A percentile compares a stretch with the other conserved stretches of the same genome.
Conservation (phyloP, 2,888 invertebrate genomes). For the Perdita meconis region DNA sequence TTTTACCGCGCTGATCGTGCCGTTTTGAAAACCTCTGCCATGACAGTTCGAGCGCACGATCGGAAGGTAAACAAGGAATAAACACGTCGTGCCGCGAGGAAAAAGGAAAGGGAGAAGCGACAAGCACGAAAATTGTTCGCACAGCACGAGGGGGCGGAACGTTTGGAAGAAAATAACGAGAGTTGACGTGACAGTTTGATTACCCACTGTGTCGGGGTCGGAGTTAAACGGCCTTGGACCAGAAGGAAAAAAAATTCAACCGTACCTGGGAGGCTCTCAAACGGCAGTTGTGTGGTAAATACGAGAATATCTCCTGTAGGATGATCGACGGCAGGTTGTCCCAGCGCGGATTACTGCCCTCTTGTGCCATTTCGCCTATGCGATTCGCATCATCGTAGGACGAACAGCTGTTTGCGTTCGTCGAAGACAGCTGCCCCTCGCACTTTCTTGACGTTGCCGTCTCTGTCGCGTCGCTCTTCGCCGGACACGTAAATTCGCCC, state of each 20-base stretch:
- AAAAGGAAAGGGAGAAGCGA: background rate
- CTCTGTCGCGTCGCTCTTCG: slow-evolving; percentile 50
- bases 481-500: slow-evolving; percentile 45
- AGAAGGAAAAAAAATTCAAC: slow-evolving; percentile 31
- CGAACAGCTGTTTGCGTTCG: slow-evolving; percentile 79
- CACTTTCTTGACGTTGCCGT: slow-evolving; percentile 68
- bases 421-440: slow-evolving; percentile 73
- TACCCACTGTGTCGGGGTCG: slow-evolving; percentile 45
- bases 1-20: background rate
- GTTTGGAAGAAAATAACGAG: slow-evolving; percentile 6
- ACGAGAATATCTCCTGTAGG: slow-evolving; percentile 84
- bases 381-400: slow-evolving; percentile 68
- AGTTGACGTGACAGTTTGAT: slow-evolving; percentile 50
- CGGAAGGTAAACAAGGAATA: slow-evolving; percentile 12
- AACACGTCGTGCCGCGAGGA: background rate
- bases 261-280: slow-evolving; percentile 81
- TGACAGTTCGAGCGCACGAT: slow-evolving; percentile 12
- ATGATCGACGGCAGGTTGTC: slow-evolving; percentile 84
- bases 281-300: slow-evolving; percentile 80
- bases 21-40: background rate
- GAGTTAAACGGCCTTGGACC: slow-evolving; percentile 40
- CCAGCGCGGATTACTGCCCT: slow-evolving; percentile 80
- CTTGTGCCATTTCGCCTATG: slow-evolving; percentile 77
- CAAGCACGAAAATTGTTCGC: background rate
- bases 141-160: slow-evolving; percentile 5